Evolutionary conservation across 2,888 invertebrate species (phyloP).

Genomic region (Galerucella calmariensis): DNA sequence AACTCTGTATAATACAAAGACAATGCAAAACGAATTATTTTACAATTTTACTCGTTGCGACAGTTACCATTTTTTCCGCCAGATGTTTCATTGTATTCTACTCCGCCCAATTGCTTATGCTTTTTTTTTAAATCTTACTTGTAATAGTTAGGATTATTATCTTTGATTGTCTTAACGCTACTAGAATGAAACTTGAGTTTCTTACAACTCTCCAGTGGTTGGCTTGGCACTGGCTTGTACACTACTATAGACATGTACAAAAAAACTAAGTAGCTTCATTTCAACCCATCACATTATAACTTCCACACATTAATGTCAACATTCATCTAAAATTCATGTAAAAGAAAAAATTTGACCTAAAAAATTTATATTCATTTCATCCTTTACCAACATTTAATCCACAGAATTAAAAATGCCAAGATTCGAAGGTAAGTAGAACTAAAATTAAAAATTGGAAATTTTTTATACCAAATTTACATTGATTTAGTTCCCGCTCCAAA

Average conservation of each 20-base stretch:
- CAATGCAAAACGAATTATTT: too few relatives aligned
- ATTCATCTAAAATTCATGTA: slow-evolving; percentile 7
- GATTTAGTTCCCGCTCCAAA: slow-evolving; percentile 75
- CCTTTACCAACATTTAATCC: background rate
- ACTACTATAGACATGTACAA: background rate
- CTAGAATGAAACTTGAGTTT: too few relatives aligned
- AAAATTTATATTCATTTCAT: slow-evolving; percentile 10
- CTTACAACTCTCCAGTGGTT: too few relatives aligned
- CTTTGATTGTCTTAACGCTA: too few relatives aligned
- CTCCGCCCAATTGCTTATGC: too few relatives aligned
- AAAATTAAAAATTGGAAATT: background rate
- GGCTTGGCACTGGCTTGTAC: too few relatives aligned
- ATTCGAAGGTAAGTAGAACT: background rate
- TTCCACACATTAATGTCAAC: background rate
- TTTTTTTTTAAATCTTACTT: too few relatives aligned
- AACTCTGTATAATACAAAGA: too few relatives aligned
- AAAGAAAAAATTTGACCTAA: background rate
- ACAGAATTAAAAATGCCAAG: background rate
- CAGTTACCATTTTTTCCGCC: too few relatives aligned
- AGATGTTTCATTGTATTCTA: too few relatives aligned
- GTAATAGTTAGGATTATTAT: too few relatives aligned
- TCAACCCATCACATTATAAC: background rate
- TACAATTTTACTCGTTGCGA: too few relatives aligned
- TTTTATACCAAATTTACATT: slow-evolving; percentile 4
- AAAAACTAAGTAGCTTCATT: background rate